Conservation (phyloP, 2,113 vertebrate species). For the Hemibagrus wyckioides region DNA sequence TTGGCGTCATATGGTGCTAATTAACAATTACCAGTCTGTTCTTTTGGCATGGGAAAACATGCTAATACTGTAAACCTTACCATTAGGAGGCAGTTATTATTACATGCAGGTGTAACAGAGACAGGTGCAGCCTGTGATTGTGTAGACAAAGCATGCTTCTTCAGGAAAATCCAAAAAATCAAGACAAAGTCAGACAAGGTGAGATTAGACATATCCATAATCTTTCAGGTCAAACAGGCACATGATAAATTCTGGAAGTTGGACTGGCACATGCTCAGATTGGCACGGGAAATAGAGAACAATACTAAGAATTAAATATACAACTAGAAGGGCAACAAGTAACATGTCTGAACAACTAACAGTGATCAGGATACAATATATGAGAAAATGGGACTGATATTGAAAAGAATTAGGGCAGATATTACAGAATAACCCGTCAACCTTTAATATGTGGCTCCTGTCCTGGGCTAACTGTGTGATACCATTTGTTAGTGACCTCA, state of each 20-base stretch:
- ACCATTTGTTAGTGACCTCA: too few relatives aligned
- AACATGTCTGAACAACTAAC: neutral
- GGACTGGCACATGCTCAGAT: too few relatives aligned
- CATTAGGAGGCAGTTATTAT: neutral
- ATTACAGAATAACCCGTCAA: neutral
- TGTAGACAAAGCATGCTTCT: neutral
- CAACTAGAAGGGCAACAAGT: too few relatives aligned
- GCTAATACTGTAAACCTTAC: neutral
- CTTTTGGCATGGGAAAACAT: neutral
- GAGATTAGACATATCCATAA: neutral
- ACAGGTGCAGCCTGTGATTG: neutral
- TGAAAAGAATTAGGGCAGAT: neutral
- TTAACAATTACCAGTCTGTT: neutral
- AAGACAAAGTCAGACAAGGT: neutral
- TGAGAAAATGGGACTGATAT: neutral
- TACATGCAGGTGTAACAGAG: neutral
- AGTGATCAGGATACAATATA: neutral
- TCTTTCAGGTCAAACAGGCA: neutral
- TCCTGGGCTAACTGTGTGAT: too few relatives aligned
- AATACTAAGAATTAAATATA: too few relatives aligned
- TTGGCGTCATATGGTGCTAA: neutral
- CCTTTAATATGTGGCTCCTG: too few relatives aligned
- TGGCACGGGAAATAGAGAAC: too few relatives aligned
- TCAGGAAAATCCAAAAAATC: neutral
- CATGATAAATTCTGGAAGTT: too few relatives aligned